Evolutionary conservation across 2,113 vertebrate genomes (phyloP).

Genomic region (Mustela lutreola): DNA sequence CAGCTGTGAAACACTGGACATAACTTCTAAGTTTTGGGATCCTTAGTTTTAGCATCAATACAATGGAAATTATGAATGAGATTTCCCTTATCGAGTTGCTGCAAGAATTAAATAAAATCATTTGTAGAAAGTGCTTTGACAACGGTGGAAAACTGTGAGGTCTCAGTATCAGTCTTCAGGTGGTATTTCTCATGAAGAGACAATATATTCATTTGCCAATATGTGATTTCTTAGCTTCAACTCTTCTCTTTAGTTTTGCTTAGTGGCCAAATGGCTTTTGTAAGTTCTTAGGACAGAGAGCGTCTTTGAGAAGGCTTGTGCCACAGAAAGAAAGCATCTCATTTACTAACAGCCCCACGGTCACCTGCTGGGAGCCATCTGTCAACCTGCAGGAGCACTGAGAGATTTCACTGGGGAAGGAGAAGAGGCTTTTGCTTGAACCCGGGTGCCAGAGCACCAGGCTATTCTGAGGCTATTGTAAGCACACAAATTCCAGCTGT

Average conservation of each 20-base stretch:
- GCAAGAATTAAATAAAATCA: background rate
- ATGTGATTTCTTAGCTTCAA: background rate
- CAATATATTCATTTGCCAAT: background rate
- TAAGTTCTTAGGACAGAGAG: conserved; percentile 46
- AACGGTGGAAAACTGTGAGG: background rate
- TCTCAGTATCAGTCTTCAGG: background rate
- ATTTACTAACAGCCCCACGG: conserved; percentile 30
- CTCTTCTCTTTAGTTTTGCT: background rate
- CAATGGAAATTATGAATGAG: background rate
- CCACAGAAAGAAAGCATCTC: conserved; percentile 52
- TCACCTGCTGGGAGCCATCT: conserved; percentile 76
- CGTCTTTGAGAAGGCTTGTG: conserved; percentile 50
- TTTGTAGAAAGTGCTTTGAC: background rate
- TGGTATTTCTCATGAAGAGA: background rate
- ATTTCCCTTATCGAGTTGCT: background rate
- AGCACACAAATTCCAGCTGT: conserved; percentile 56
- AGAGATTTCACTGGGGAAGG: background rate
- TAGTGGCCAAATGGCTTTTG: background rate
- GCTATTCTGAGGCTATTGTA: background rate
- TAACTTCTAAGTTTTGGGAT: background rate
- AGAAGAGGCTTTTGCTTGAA: conserved; percentile 46
- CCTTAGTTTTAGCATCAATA: background rate
- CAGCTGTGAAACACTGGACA: background rate
- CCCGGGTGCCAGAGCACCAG: background rate
- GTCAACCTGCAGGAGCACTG: background rate